Evolutionary conservation across 1,140 invertebrate genomes (phyloP).

Genomic region (Diuraphis noxia): DNA sequence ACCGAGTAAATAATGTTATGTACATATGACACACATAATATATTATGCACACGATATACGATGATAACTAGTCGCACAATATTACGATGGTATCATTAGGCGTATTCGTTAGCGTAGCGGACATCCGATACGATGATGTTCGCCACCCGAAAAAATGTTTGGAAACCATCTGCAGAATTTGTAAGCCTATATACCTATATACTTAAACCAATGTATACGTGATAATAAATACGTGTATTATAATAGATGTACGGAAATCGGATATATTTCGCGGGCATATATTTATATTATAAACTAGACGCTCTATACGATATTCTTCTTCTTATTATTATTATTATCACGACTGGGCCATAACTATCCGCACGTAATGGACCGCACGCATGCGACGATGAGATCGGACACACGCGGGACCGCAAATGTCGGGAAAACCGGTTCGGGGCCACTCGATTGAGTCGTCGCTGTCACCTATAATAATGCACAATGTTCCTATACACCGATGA

Average conservation of each 20-base stretch:
- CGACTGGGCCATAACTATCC: neutral
- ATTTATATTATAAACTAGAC: no score
- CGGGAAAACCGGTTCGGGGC: conserved; percentile 5
- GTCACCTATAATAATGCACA: neutral
- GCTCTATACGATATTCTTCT: neutral
- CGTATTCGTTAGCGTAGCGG: neutral
- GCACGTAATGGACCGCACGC: neutral
- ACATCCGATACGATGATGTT: neutral
- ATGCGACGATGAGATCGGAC: neutral
- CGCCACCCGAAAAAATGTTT: neutral
- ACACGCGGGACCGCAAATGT: neutral
- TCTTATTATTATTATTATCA: neutral
- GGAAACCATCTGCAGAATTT: neutral
- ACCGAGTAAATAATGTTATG: no score
- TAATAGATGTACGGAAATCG: neutral
- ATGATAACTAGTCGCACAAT: neutral
- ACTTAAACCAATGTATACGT: neutral
- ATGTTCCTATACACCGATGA: neutral
- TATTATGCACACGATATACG: neutral
- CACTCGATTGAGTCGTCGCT: neutral
- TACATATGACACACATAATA: no score
- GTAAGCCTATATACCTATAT: neutral
- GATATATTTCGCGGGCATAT: neutral
- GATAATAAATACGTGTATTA: neutral
- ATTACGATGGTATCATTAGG: neutral